Evolutionary conservation across 1,140 invertebrate genomes (phyloP).

Genomic region (Ylistrum balloti): DNA sequence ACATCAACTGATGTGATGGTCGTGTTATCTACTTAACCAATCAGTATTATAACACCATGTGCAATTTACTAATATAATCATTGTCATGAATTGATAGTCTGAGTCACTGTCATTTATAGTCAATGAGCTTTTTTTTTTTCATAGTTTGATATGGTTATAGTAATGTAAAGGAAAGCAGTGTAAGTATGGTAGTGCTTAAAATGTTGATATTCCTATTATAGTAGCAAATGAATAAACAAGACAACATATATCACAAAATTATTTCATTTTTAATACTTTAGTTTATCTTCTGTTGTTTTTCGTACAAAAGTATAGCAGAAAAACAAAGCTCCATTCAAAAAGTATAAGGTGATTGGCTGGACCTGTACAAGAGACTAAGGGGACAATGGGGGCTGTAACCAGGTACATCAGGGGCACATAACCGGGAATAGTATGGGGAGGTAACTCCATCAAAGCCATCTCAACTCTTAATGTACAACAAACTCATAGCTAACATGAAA

Average conservation of each 20-base stretch:
- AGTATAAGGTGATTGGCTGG: constrained; percentile 6
- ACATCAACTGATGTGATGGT: too few relatives aligned
- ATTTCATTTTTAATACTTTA: constrained; percentile 40
- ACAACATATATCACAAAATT: neutral
- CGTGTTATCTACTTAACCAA: too few relatives aligned
- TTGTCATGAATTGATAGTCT: too few relatives aligned
- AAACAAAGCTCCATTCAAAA: constrained; percentile 35
- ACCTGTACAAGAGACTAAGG: constrained; percentile 25
- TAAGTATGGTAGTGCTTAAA: too few relatives aligned
- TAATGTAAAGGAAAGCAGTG: too few relatives aligned
- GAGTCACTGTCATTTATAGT: too few relatives aligned
- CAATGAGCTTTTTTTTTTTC: too few relatives aligned
- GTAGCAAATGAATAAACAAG: neutral
- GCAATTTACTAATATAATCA: too few relatives aligned
- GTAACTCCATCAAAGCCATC: neutral
- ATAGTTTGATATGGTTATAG: too few relatives aligned
- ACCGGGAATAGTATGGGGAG: neutral
- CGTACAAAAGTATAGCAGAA: constrained; percentile 34
- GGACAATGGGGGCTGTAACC: neutral
- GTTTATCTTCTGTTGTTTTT: constrained; percentile 35
- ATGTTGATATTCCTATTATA: too few relatives aligned
- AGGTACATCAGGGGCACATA: neutral
- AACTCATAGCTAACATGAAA: constrained; percentile 20
- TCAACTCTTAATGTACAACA: constrained; percentile 16
- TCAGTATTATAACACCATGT: too few relatives aligned